Base-by-base conservation (phyloP, 1,140 invertebrate genomes). In the Dreissena rostriformis region DNA sequence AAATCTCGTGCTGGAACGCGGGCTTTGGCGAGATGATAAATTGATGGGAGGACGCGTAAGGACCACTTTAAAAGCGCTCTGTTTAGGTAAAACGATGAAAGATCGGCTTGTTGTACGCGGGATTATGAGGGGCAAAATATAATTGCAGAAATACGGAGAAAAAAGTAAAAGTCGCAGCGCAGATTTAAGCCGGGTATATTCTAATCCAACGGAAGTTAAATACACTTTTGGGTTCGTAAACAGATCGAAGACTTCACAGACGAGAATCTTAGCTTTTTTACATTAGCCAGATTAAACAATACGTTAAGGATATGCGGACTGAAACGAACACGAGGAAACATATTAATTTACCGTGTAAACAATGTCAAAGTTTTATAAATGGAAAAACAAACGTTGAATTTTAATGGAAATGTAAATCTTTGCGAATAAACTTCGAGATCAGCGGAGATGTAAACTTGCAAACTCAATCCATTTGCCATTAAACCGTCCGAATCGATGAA, bases 361-460 rank as follows among this genome's bases (percentile, higher is more conserved):
- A 82, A 29, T 57, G 80, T 82, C 74, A 82, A 82, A 82, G 72
- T 75, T 82, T 82, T 75, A 82, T 74, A 82, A 71, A 75, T 82
- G 51, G 61, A 82, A 61, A 68, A 63, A 55, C 72, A 67, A 63
- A 29, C 72, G 28, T 49, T 72, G 66, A 75, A 74, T 63, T 71
- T 71, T 75, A 82, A 82, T 82, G 80, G 80, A 75, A 82, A 82
- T 82, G 80, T 71, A 82, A 82, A 82, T 82, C 71, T 82, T 66
- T 74, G 55, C 39, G 61, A 49, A 71, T 66, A 75, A 82, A 82
- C 80, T 67, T 28, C 15, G 61, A 73, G 80, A 82, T 82, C 80
- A 74, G 73, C 53, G 22, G 12, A 53, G 75, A 82, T 52, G 80
- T 82, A 82, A 82, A 82, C 80, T 75, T 57, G 80, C 80, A 82